These are phyloP conservation scores for Ceratosolen fusciceps DNA, from an alignment of 1,140 invertebrate species.

Conservation along the genomic window DNA sequence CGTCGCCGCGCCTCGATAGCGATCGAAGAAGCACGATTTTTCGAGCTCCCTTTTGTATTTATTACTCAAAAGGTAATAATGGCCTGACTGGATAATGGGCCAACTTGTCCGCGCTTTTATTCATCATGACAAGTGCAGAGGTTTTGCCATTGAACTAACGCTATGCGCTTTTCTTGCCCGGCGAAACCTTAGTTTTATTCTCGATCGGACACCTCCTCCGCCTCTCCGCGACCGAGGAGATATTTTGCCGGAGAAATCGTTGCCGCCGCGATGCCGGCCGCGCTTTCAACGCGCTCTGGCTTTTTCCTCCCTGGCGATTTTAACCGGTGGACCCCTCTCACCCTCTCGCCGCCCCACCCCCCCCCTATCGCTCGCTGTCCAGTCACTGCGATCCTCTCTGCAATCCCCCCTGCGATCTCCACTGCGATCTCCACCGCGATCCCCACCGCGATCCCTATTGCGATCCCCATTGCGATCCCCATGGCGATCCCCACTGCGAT, in stretches of 20 bases:
- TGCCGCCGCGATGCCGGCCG: neutral
- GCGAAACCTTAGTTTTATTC: neutral
- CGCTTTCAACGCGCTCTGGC: neutral
- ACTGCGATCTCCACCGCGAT: too few relatives aligned
- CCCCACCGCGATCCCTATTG: too few relatives aligned
- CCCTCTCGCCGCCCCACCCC: too few relatives aligned
- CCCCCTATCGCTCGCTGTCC: neutral
- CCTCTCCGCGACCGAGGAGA: too few relatives aligned
- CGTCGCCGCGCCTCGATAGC: neutral
- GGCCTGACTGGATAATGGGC: neutral
- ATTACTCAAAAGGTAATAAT: slow-evolving; percentile 7
- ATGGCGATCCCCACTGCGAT: too few relatives aligned
- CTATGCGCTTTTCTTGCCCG: neutral
- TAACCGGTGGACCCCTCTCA: too few relatives aligned
- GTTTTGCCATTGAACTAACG: neutral
- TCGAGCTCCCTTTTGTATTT: neutral
- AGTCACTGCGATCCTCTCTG: too few relatives aligned
- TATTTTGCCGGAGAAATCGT: neutral
- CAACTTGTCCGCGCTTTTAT: neutral
- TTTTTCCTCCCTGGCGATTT: too few relatives aligned
- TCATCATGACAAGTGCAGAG: neutral
- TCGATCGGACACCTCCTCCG: neutral
- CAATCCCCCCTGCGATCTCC: too few relatives aligned
- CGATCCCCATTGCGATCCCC: too few relatives aligned
- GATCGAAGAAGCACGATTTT: neutral